phyloP scores from a whole-genome alignment of 2,113 vertebrate genomes.

The Ivindomyrus marchei region DNA sequence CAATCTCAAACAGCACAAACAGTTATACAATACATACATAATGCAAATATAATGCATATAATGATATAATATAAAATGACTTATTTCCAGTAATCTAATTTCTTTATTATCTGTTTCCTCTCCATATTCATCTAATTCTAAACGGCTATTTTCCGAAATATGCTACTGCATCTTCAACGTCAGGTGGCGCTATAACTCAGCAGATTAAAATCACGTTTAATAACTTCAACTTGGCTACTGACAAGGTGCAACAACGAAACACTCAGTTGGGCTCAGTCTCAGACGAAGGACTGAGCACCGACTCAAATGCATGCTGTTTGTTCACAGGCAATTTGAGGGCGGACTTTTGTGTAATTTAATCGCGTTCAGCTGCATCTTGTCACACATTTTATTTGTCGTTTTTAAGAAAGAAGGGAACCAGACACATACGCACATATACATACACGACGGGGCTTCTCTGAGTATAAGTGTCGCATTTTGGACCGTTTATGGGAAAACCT shows the following conservation, averaged over 20 bases:
- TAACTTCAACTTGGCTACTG: not conserved
- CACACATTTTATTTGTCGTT: conserved; percentile 51
- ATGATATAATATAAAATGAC: not conserved
- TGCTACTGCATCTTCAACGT: not conserved
- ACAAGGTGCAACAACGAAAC: not conserved
- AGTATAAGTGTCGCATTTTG: not conserved
- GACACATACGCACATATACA: not conserved
- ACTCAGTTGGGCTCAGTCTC: not conserved
- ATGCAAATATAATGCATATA: not conserved
- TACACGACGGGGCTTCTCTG: not conserved
- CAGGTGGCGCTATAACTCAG: not conserved
- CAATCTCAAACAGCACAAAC: not conserved
- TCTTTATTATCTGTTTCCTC: not conserved
- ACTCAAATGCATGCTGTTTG: not conserved
- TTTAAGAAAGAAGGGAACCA: not conserved
- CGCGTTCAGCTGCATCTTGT: conserved; percentile 51
- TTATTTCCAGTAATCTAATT: not conserved
- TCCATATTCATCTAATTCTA: not conserved
- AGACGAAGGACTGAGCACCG: not conserved
- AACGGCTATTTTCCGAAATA: not conserved
- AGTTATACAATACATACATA: not conserved
- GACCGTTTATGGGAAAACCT: not conserved
- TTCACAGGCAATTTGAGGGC: conserved; percentile 48
- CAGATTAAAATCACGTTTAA: not conserved
- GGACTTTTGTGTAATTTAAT: conserved; percentile 61